Percentiles rank a stretch among this genome's conserved stretches.
Evolutionary conservation across 2,113 vertebrate species (phyloP).

Genomic region (Chloroceryle aenea): DNA sequence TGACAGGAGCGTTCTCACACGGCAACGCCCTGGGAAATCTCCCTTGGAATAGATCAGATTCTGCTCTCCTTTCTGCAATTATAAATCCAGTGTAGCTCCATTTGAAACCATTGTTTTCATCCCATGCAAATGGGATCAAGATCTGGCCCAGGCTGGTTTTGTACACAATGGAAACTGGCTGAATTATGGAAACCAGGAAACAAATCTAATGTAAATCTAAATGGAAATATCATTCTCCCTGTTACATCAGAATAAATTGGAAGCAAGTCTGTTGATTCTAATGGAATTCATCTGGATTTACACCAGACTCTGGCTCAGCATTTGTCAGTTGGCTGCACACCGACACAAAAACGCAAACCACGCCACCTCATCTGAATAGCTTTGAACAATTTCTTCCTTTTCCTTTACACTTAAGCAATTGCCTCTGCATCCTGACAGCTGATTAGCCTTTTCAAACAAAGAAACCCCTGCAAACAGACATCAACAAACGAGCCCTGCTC

Average conservation of each 20-base stretch:
- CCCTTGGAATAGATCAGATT: background rate
- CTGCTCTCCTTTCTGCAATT: constrained; percentile 12
- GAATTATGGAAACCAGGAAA: constrained; percentile 60
- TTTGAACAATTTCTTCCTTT: constrained; percentile 43
- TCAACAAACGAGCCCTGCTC: background rate
- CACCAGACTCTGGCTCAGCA: constrained; percentile 47
- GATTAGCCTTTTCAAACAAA: constrained; percentile 53
- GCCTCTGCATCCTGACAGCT: constrained; percentile 8
- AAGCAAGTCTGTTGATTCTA: constrained; percentile 25
- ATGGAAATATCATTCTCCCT: constrained; percentile 36
- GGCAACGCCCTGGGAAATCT: background rate
- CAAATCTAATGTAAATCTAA: constrained; percentile 59
- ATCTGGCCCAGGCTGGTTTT: constrained; percentile 29
- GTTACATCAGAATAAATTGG: constrained; percentile 58
- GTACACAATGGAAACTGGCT: constrained; percentile 5
- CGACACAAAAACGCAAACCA: background rate
- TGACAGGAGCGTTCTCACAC: background rate
- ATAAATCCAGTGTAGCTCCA: background rate
- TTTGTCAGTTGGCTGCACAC: constrained; percentile 50
- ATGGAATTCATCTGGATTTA: constrained; percentile 51
- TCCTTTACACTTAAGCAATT: constrained; percentile 31
- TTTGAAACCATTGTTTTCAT: constrained; percentile 25
- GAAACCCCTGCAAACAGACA: background rate
- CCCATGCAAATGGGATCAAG: constrained; percentile 52
- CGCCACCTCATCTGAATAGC: constrained; percentile 28